Evolutionary conservation across 2,797 vertebrate species (phyloP).

Genomic region (Fringilla coelebs): DNA sequence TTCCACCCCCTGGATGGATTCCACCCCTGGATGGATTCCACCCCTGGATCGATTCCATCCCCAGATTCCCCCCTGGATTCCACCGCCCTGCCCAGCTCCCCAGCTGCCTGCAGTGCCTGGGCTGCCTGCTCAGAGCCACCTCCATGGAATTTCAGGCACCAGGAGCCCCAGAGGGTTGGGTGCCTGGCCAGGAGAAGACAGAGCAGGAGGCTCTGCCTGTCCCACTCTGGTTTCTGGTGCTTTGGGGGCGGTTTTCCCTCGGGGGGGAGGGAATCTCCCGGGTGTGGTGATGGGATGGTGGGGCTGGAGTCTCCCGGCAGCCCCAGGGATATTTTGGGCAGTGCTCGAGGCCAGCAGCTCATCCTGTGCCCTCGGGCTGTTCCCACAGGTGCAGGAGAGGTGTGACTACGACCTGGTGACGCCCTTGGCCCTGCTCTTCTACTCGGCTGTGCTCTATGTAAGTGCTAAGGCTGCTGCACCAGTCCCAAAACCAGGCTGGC

Average conservation of each 20-base stretch:
- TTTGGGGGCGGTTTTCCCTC: accelerated
- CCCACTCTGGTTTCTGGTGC: accelerated
- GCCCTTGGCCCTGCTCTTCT: constrained; percentile 91
- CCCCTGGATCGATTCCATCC: too few species aligned
- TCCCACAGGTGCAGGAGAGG: constrained; percentile 85
- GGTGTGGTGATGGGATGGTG: background rate
- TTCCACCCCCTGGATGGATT: too few species aligned
- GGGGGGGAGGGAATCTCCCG: background rate
- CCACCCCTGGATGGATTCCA: too few species aligned
- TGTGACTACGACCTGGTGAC: constrained; percentile 89
- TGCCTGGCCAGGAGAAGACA: background rate
- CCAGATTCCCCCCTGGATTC: background rate
- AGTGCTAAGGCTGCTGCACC: background rate
- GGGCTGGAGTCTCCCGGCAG: accelerated
- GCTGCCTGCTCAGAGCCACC: background rate
- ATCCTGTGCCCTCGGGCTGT: background rate
- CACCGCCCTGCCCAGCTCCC: background rate
- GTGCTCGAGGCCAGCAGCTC: background rate
- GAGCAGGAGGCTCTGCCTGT: background rate
- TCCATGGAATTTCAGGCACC: background rate
- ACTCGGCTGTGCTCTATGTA: constrained; percentile 89
- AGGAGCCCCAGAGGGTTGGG: background rate
- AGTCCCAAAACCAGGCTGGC: accelerated
- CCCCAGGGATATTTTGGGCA: background rate
- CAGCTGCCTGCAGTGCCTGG: background rate